Conservation (phyloP, 2,797 vertebrate species). For the Chelidonichthys spinosus region DNA sequence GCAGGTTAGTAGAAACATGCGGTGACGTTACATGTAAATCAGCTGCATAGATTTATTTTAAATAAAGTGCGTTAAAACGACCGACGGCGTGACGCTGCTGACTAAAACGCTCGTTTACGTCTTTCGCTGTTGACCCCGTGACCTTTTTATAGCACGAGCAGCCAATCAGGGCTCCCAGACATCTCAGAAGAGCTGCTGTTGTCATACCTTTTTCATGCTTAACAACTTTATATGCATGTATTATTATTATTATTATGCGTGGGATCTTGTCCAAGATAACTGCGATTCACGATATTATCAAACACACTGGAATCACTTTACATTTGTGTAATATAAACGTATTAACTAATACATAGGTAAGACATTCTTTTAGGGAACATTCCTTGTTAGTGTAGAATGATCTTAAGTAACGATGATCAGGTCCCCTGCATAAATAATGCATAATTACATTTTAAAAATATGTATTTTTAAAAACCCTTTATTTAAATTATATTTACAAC, state of each 20-base stretch:
- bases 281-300: too few relatives aligned
- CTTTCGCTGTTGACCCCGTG: not conserved
- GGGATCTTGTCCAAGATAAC: too few relatives aligned
- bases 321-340: too few relatives aligned
- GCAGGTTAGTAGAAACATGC: not conserved
- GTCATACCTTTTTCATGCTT: not conserved
- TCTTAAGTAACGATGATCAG: too few relatives aligned
- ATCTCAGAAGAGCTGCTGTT: not conserved
- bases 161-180: not conserved
- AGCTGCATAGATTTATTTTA: accelerated
- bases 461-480: too few relatives aligned
- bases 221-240: not conserved
- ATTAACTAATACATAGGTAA: too few relatives aligned
- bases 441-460: too few relatives aligned
- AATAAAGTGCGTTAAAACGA: not conserved
- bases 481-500: too few relatives aligned
- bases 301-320: too few relatives aligned
- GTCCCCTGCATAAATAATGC: too few relatives aligned
- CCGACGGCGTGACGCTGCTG: not conserved
- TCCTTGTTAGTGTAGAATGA: too few relatives aligned
- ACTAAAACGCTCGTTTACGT: not conserved
- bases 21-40: not conserved
- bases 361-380: too few relatives aligned
- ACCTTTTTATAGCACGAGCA: not conserved
- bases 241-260: not conserved